A percentile compares a stretch with the other conserved stretches of the same genome.
Evolutionary conservation across 2,888 invertebrate genomes (phyloP).

Genomic region (Pyrrhia umbra): DNA sequence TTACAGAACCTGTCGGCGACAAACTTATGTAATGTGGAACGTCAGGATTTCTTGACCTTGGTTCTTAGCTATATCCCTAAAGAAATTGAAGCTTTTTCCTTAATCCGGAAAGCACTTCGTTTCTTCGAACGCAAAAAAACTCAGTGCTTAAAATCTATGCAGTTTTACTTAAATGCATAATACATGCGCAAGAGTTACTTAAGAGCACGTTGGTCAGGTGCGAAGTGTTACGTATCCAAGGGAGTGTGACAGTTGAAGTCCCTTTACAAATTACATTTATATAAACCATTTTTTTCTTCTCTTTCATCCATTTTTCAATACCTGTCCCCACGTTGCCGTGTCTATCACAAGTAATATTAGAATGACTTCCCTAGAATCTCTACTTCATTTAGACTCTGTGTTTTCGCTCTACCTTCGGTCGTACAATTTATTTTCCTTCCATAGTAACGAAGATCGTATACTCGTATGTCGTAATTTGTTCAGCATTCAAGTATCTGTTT

Average conservation of each 20-base stretch:
- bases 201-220: background rate
- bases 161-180: background rate
- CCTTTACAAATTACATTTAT: too few species aligned
- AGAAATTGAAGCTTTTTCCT: too few species aligned
- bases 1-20: slow-evolving; percentile 10
- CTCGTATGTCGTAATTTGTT: background rate
- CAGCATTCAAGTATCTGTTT: too few species aligned
- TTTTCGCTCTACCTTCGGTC: background rate
- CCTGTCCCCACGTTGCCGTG: too few species aligned
- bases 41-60: slow-evolving; percentile 19
- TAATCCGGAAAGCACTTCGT: background rate
- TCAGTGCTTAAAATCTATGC: background rate
- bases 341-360: too few species aligned
- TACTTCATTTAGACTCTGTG: too few species aligned
- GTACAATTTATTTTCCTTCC: background rate
- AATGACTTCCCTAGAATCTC: too few species aligned
- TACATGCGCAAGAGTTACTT: background rate
- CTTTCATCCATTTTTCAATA: too few species aligned
- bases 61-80: background rate
- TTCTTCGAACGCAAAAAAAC: background rate
- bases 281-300: too few species aligned
- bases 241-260: background rate
- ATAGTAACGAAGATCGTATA: background rate
- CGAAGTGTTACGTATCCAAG: background rate
- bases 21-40: slow-evolving; percentile 25